These are phyloP conservation scores for Pseudoatta argentina DNA, from an alignment of 1,140 invertebrate species.

Conservation along the genomic window DNA sequence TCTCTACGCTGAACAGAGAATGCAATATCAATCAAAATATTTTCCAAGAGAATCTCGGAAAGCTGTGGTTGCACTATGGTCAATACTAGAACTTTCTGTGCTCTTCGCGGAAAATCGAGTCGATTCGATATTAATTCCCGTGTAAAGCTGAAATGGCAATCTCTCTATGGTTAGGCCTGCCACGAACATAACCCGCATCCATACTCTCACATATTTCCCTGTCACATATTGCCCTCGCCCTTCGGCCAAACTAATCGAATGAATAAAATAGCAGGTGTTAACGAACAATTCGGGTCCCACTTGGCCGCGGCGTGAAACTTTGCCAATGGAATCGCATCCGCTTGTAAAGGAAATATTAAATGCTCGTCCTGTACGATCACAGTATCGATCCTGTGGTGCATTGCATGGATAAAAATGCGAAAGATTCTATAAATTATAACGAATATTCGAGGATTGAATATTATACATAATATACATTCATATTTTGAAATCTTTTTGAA, in stretches of 20 bases:
- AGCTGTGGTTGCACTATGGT: slow-evolving; percentile 4
- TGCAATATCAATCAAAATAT: slow-evolving; percentile 7
- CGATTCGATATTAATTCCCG: slow-evolving; percentile 62
- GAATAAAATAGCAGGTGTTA: slow-evolving; percentile 78
- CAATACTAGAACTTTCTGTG: background rate
- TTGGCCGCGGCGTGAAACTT: slow-evolving; percentile 74
- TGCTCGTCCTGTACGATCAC: slow-evolving; percentile 55
- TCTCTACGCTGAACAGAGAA: background rate
- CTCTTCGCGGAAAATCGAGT: slow-evolving; percentile 30
- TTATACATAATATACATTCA: background rate
- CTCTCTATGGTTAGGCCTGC: slow-evolving; percentile 2
- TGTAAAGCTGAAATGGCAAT: slow-evolving; percentile 45
- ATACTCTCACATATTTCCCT: background rate
- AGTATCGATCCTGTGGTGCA: slow-evolving; percentile 39
- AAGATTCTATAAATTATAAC: background rate
- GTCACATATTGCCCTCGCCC: slow-evolving; percentile 56
- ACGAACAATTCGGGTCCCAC: slow-evolving; percentile 74
- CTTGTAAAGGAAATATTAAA: slow-evolving; percentile 80
- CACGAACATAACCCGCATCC: slow-evolving; percentile 21
- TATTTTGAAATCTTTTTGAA: background rate
- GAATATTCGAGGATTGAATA: background rate
- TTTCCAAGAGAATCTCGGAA: slow-evolving; percentile 20
- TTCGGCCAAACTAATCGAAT: slow-evolving; percentile 77
- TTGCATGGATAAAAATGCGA: background rate
- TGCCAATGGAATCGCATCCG: slow-evolving; percentile 79